Conservation (phyloP, 2,888 invertebrate genomes). For the Neoitamus cyanurus region DNA sequence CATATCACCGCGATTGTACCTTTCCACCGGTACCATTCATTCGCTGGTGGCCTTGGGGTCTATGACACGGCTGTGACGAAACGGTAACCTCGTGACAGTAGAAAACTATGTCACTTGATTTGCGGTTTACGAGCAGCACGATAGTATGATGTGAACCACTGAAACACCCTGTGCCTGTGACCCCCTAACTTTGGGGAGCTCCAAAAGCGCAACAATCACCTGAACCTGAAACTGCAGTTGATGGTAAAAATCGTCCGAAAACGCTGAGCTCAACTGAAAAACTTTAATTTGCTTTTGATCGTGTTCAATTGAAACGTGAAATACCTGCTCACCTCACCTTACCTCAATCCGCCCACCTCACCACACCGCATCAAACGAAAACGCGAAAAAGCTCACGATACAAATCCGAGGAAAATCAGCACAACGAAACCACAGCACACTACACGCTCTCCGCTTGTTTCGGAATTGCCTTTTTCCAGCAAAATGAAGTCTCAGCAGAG, state of each 20-base stretch:
- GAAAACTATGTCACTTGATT: neutral
- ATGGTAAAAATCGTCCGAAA: neutral
- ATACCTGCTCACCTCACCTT: neutral
- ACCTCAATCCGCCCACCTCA: neutral
- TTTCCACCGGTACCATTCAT: neutral
- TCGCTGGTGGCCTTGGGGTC: neutral
- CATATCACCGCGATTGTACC: neutral
- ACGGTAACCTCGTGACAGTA: neutral
- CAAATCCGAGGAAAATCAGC: neutral
- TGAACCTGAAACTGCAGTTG: neutral
- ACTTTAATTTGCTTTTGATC: neutral
- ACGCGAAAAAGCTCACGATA: neutral
- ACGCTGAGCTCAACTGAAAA: neutral
- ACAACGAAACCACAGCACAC: neutral
- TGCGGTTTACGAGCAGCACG: neutral
- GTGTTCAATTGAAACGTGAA: neutral
- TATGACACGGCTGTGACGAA: conserved; percentile 9
- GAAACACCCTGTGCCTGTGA: neutral
- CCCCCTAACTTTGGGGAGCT: neutral
- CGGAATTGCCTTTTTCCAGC: neutral
- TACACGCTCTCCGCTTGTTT: neutral
- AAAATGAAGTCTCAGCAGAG: neutral
- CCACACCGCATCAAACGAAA: neutral
- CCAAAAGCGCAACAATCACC: neutral
- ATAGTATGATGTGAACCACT: no score